These are phyloP conservation scores for Typhlichthys eigenmanni DNA, from an alignment of 2,797 vertebrate species.

Conservation along the genomic window DNA sequence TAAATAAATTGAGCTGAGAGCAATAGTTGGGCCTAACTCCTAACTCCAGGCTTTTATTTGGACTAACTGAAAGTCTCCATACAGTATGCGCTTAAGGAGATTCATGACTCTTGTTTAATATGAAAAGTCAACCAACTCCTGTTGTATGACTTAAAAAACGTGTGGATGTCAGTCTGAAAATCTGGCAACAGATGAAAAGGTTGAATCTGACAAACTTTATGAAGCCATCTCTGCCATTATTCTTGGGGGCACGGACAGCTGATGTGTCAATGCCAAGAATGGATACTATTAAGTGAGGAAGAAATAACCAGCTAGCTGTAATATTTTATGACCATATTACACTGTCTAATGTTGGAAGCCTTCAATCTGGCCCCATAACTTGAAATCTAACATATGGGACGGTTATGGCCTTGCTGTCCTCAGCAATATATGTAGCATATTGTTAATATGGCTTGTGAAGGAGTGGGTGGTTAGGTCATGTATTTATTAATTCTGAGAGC, in stretches of 20 bases:
- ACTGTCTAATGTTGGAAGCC: slow-evolving; percentile 8
- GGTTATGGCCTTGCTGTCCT: slow-evolving; percentile 14
- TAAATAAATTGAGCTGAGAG: too few species aligned
- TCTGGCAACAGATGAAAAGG: not conserved
- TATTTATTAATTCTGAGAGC: slow-evolving; percentile 4
- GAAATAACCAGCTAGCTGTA: slow-evolving; percentile 8
- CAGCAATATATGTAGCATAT: slow-evolving; percentile 19
- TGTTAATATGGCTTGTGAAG: not conserved
- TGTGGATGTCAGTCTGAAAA: not conserved
- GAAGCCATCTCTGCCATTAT: not conserved
- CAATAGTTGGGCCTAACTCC: too few species aligned
- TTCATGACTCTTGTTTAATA: not conserved
- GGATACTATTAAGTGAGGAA: slow-evolving; percentile 6
- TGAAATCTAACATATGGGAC: slow-evolving; percentile 20
- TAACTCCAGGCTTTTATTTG: too few species aligned
- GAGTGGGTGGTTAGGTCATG: not conserved
- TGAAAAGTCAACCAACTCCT: not conserved
- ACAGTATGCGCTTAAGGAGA: not conserved
- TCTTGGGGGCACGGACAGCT: not conserved
- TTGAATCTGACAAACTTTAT: not conserved
- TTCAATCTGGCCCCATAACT: not conserved
- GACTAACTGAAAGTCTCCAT: too few species aligned
- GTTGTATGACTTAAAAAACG: not conserved
- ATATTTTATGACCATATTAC: slow-evolving; percentile 20
- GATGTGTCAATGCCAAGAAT: slow-evolving; percentile 15